Evolutionary conservation across 2,113 vertebrate genomes (phyloP).

Genomic region (Nycticryphes semicollaris): DNA sequence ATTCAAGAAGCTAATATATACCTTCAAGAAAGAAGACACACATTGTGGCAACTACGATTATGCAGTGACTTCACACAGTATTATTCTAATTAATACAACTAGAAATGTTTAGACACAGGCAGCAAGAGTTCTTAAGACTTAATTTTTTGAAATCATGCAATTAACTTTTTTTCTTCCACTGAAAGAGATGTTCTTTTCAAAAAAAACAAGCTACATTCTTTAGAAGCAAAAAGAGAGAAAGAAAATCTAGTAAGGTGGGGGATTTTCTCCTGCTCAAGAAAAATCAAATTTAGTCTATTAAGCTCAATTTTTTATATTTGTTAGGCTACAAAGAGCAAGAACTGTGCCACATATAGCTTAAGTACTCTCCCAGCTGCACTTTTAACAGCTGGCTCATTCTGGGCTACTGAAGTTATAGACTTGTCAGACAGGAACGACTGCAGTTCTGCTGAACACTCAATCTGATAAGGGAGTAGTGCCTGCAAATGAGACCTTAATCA

Average conservation of each 20-base stretch:
- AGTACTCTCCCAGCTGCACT: background rate
- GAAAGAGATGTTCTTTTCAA: background rate
- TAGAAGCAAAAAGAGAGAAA: background rate
- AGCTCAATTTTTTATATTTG: background rate
- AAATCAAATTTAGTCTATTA: background rate
- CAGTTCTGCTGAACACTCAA: background rate
- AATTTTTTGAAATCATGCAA: background rate
- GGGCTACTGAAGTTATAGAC: background rate
- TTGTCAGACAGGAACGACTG: background rate
- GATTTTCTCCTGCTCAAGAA: background rate
- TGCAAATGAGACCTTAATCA: background rate
- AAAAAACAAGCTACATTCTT: background rate
- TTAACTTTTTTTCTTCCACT: background rate
- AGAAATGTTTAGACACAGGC: background rate
- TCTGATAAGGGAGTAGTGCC: background rate
- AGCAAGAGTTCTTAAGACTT: background rate
- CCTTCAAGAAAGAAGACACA: background rate
- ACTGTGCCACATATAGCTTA: background rate
- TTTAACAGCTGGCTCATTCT: background rate
- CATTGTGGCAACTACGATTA: background rate
- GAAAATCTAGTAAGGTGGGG: accelerated
- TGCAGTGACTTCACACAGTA: background rate
- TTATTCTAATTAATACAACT: background rate
- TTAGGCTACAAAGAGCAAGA: background rate
- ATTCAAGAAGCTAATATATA: background rate